phyloP scores from a whole-genome alignment of 2,113 vertebrate genomes.

The Mastomys coucha region DNA sequence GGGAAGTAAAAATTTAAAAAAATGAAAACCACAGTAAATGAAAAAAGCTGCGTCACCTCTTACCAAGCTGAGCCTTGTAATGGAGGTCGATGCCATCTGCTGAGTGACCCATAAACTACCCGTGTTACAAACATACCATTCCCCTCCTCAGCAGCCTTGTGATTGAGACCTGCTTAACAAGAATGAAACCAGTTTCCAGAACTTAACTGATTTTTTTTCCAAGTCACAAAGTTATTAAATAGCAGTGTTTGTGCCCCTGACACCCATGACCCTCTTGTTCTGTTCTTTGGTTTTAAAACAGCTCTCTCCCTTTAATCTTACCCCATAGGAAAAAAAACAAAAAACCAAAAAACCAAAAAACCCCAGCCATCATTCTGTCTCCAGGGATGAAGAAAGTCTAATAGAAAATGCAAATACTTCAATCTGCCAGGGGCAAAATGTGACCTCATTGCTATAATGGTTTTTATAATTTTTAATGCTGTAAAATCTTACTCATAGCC shows the following conservation, averaged over 20 bases:
- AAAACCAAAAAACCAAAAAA: neutral
- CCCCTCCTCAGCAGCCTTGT: neutral
- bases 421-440: neutral
- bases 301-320: neutral
- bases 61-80: neutral
- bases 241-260: conserved; percentile 20
- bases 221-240: conserved; percentile 23
- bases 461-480: conserved; percentile 47
- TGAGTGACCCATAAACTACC: neutral
- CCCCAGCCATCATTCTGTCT: neutral
- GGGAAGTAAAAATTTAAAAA: neutral
- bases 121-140: neutral
- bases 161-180: neutral
- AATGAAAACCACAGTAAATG: neutral
- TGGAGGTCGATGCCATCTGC: conserved; percentile 13
- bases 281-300: neutral
- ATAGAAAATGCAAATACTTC: conserved; percentile 54
- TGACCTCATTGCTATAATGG: conserved; percentile 24
- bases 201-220: neutral
- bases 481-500: conserved; percentile 14
- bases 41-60: neutral
- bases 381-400: conserved; percentile 2
- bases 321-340: neutral
- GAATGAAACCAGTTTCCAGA: conserved; percentile 23
- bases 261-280: neutral